Evolutionary conservation across 2,797 vertebrate species (phyloP).

Genomic region (Rhynchonycteris naso): DNA sequence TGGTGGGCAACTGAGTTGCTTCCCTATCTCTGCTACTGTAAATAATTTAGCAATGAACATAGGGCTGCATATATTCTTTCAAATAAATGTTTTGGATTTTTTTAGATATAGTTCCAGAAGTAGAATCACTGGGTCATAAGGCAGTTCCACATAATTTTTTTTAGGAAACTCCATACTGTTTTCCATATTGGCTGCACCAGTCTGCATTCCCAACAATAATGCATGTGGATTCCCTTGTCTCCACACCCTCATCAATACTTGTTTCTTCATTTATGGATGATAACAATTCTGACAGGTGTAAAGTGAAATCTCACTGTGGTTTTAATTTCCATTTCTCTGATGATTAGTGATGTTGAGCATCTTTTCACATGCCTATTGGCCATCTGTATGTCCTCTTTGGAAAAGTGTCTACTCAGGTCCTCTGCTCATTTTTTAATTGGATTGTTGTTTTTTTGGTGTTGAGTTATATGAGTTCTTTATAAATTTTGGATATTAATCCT

Average conservation of each 20-base stretch:
- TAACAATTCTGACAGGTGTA: background rate
- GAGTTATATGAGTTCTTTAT: background rate
- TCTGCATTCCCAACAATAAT: background rate
- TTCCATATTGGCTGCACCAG: background rate
- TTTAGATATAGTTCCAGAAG: background rate
- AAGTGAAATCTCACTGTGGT: background rate
- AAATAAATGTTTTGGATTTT: background rate
- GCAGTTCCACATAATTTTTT: background rate
- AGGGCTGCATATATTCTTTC: background rate
- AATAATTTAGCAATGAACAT: background rate
- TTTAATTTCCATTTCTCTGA: background rate
- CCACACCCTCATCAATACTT: background rate
- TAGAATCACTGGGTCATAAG: background rate
- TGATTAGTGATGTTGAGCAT: background rate
- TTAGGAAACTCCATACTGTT: background rate
- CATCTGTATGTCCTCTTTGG: background rate
- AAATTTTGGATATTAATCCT: background rate
- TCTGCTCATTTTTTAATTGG: background rate
- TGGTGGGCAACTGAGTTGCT: background rate
- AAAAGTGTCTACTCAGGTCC: background rate
- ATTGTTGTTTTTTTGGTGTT: background rate
- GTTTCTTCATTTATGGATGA: background rate
- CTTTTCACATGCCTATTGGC: background rate
- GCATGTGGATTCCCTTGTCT: background rate
- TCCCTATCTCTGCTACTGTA: background rate